Base-by-base conservation (phyloP, 2,113 vertebrate genomes). In the Pao palembangensis region DNA sequence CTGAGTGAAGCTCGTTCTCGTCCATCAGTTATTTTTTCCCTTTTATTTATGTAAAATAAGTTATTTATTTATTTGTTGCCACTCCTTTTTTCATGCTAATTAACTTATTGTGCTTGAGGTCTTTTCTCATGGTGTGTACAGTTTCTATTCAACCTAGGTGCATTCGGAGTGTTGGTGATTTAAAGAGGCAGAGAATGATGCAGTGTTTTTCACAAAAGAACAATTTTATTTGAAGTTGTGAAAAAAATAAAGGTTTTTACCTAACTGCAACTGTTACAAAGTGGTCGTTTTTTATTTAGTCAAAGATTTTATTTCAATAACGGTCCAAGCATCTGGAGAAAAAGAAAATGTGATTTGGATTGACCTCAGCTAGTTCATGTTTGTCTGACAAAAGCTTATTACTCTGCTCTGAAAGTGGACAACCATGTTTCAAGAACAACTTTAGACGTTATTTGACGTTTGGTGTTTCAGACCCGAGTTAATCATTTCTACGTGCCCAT, bases 31-130 rank as follows among this genome's bases (percentile, higher is more conserved):
- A 44, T 41, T 20, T 25, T 50, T 41, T 55, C 23, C 50, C 57
- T 57, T 46, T 61, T 90, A 89, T 90, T 90, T 89, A 89, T 90
- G 80, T 76, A 76, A 60, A n/a, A 81, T 85, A 90, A 90, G 64
- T 90, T 91, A 91, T 91, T 92, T 92, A 91, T 91, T 92, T 92
- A 91, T 90, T 90, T 87, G 68, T 68, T 48, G 38, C 38, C 23
- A 46, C 73, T 79, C 34, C 44, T 69, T 61, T 72, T 69, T 18
- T 75, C 44, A 62, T 79, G 73, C 50, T 61, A 47, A 58, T 74
- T 86, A 85, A 87, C 58, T 85, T 90, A 90, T 89, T 77, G 55
- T 42, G 25, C 67, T 69, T 62, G 28, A 12, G 4, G 70, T 46
- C 57, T 8, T 46, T 53, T 61, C 67, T 65, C 14, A 51, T 2